Evolutionary conservation across 2,113 vertebrate species (phyloP).

Genomic region (Entomyzon cyanotis): DNA sequence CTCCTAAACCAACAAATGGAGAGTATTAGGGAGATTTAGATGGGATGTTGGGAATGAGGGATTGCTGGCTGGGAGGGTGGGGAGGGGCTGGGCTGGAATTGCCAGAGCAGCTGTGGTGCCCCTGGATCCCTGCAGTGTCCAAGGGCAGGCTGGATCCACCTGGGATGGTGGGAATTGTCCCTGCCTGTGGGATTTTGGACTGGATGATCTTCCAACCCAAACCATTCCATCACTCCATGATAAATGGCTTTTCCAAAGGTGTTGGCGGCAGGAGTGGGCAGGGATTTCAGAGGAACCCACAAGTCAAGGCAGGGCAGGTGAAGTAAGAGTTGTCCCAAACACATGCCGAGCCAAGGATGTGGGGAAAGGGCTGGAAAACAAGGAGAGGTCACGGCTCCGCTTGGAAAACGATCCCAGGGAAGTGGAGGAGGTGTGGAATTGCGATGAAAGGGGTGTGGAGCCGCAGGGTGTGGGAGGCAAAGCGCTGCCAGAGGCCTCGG

Average conservation of each 20-base stretch:
- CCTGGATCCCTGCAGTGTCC: rapidly evolving
- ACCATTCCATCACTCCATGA: not conserved
- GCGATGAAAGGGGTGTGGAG: constrained; percentile 45
- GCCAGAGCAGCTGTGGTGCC: not conserved
- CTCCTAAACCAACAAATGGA: not conserved
- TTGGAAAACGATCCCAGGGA: not conserved
- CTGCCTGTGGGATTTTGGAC: not conserved
- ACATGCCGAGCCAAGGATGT: not conserved
- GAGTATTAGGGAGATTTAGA: rapidly evolving
- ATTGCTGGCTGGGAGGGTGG: not conserved
- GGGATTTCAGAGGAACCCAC: not conserved
- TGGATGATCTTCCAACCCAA: not conserved
- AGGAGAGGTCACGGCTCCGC: not conserved
- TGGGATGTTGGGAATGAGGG: not conserved
- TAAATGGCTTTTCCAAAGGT: not conserved
- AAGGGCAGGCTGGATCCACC: rapidly evolving
- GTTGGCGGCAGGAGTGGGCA: not conserved
- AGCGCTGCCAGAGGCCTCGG: not conserved
- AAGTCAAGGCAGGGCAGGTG: not conserved
- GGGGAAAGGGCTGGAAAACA: not conserved
- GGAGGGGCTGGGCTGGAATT: not conserved
- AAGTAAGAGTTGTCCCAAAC: not conserved
- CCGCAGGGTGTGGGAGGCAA: not conserved
- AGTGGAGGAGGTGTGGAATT: constrained; percentile 24
- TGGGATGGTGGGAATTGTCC: rapidly evolving